Evolutionary conservation across 2,888 invertebrate species (phyloP).

Genomic region (Volucella inanis): DNA sequence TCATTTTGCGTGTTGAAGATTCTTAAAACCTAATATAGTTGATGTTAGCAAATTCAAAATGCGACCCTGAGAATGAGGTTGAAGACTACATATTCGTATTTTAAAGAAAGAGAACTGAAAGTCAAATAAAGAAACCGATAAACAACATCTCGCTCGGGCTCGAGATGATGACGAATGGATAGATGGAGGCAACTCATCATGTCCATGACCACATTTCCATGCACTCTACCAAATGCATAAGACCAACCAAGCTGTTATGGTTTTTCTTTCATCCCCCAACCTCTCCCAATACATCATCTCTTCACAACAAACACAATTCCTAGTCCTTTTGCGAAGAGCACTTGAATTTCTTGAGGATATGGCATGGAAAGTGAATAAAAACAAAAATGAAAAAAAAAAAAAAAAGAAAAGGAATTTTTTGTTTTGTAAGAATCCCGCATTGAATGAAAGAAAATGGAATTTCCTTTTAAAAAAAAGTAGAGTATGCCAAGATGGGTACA

Average conservation of each 20-base stretch:
- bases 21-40: slow-evolving; percentile 44
- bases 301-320: not conserved
- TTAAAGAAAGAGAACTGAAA: slow-evolving; percentile 34
- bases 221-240: not conserved
- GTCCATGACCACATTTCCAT: slow-evolving; percentile 54
- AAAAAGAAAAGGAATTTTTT: not conserved
- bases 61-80: slow-evolving; percentile 36
- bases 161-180: slow-evolving; percentile 33
- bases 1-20: slow-evolving; percentile 11
- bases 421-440: too few species aligned
- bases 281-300: not conserved
- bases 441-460: too few species aligned
- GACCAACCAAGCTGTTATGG: too few species aligned
- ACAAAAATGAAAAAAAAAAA: slow-evolving; percentile 35
- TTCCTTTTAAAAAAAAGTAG: too few species aligned
- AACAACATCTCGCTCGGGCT: slow-evolving; percentile 43
- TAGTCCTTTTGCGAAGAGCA: slow-evolving; percentile 9
- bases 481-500: not conserved
- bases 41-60: slow-evolving; percentile 52
- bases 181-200: slow-evolving; percentile 46
- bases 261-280: too few species aligned
- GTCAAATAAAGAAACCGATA: slow-evolving; percentile 51
- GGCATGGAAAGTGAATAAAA: slow-evolving; percentile 43
- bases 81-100: not conserved
- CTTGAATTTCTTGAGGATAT: slow-evolving; percentile 33